Evolutionary conservation across 1,140 invertebrate genomes (phyloP).

Genomic region (Tetramorium alpestre): DNA sequence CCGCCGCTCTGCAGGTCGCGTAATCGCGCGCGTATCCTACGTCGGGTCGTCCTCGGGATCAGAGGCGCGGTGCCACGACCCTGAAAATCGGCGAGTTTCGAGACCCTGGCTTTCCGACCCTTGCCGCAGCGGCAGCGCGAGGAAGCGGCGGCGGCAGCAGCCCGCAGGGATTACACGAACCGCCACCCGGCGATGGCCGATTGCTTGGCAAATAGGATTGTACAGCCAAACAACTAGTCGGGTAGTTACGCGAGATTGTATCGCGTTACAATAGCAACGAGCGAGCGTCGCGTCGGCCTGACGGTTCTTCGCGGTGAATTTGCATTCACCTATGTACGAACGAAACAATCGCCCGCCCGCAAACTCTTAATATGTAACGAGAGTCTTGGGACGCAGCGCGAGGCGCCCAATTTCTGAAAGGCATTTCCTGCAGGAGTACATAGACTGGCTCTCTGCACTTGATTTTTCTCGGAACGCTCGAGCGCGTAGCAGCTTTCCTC

Average conservation of each 20-base stretch:
- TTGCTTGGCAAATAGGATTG: conserved; percentile 79
- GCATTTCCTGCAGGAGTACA: conserved; percentile 2
- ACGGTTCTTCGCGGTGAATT: conserved; percentile 55
- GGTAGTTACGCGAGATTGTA: conserved; percentile 68
- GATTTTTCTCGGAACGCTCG: conserved; percentile 8
- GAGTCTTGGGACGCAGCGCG: neutral
- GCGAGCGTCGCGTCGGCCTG: neutral
- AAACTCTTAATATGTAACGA: neutral
- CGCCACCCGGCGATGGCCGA: conserved; percentile 68
- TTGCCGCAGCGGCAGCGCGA: conserved; percentile 54
- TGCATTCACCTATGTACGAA: conserved; percentile 26
- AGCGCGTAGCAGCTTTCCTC: conserved; percentile 22
- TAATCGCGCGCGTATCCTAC: neutral
- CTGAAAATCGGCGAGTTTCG: conserved; percentile 70
- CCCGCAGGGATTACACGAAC: conserved; percentile 71
- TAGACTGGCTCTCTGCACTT: neutral
- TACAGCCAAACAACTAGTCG: conserved; percentile 75
- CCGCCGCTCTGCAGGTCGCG: neutral
- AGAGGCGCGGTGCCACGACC: conserved; percentile 59
- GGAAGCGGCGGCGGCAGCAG: conserved; percentile 14
- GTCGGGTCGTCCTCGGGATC: neutral
- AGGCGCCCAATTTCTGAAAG: neutral
- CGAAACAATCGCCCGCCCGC: neutral
- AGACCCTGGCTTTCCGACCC: conserved; percentile 47
- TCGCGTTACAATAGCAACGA: conserved; percentile 64